Evolutionary conservation across 2,113 vertebrate genomes (phyloP).

Genomic region (Callaeas wilsoni): DNA sequence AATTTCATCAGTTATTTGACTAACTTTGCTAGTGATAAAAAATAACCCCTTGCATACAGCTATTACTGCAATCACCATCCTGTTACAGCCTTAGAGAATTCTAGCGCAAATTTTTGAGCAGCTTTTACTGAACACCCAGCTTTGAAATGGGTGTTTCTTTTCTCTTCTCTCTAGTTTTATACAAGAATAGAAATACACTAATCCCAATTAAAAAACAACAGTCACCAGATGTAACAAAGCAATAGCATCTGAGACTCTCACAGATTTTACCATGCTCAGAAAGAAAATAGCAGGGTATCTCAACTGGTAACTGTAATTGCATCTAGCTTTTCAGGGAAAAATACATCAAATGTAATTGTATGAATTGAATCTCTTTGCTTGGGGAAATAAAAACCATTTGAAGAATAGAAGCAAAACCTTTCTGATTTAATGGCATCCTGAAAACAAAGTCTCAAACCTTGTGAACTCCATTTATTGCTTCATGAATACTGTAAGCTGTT

Average conservation of each 20-base stretch:
- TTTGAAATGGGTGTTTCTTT: background rate
- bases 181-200: background rate
- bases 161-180: background rate
- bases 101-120: background rate
- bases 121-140: background rate
- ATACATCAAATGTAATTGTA: background rate
- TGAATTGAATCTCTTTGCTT: conserved; percentile 3
- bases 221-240: background rate
- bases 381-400: conserved; percentile 24
- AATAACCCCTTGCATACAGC: background rate
- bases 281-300: conserved; percentile 13
- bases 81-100: background rate
- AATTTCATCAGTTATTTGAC: background rate
- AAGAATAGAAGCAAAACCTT: conserved; percentile 10
- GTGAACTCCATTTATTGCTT: conserved; percentile 60
- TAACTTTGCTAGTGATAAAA: background rate
- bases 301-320: background rate
- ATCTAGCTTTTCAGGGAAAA: conserved; percentile 1
- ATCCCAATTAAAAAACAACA: background rate
- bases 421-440: conserved; percentile 47
- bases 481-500: conserved; percentile 28
- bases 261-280: background rate
- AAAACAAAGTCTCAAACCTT: conserved; percentile 43
- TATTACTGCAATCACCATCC: background rate
- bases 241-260: background rate